Evolutionary conservation across 2,888 invertebrate genomes (phyloP), one percentile per base, ranked within the genome.

Genomic region (Drosophila yooni): DNA sequence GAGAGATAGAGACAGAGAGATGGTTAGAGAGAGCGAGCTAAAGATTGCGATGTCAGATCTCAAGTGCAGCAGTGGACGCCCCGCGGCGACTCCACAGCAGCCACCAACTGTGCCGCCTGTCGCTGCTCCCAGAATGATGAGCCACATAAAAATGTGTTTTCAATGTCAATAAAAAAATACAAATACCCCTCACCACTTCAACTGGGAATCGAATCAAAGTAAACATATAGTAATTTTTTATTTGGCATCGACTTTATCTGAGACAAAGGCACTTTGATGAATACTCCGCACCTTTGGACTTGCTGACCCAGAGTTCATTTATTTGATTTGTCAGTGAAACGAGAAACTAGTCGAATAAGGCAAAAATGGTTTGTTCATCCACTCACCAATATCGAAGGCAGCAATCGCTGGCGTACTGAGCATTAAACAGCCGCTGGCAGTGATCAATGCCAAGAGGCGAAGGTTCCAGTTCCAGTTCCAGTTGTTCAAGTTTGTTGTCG

Each of bases 311-410:
- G 38, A 76, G 77, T 68, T 81, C 68, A 70, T 65, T 71, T 67
- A 66, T 70, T 78, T 78, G 67, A 76, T 68, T 56, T 70, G 38
- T 58, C 43, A 57, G 67, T 40, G 54, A 48, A 51, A 43, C 43
- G 34, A 60, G 31, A 10, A 54, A 57, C 33, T 43, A 54, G 40
- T 33, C 13, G 31, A 59, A 50, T 21, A 18, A 5, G 10, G 25
- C 18, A 15, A 60, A 58, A 62, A 40, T 27, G 43, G 52, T 29
- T 70, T 43, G 27, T 52, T 53, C 57, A 52, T 59, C 27, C 46
- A 85, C 92, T 92, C 74, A 92, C 92, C 92, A 81, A 92, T 91
- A 81, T 92, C 92, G 82, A 92, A 92, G 65, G 89, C 91, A 59
- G 86, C 76, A 74, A 74, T 81, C 65, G 77, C 72, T 76, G 89